A percentile compares a stretch with the other conserved stretches of the same genome.
Evolutionary conservation across 2,888 invertebrate species (phyloP).

Genomic region (Physocephala rufipes): DNA sequence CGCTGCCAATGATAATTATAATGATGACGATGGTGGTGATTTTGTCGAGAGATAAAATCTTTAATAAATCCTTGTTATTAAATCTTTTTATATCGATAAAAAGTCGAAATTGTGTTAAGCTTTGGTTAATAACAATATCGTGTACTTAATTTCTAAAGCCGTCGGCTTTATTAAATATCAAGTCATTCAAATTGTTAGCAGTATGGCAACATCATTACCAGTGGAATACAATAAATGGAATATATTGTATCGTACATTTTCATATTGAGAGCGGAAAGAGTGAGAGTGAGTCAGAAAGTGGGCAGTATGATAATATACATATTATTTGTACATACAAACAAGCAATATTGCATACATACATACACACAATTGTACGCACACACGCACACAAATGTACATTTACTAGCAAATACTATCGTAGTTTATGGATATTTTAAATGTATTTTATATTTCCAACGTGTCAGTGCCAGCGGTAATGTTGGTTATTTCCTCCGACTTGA

Average conservation of each 20-base stretch:
- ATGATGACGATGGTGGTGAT: no score
- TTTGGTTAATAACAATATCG: neutral
- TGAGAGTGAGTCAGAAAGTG: no score
- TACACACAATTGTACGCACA: neutral
- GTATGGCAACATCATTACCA: conserved; percentile 13
- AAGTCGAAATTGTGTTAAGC: conserved; percentile 14
- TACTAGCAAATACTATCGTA: no score
- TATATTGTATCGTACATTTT: no score
- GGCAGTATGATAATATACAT: no score
- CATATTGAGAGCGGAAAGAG: neutral
- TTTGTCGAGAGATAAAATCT: no score
- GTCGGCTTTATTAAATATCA: conserved; percentile 14
- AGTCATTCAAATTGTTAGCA: conserved; percentile 16
- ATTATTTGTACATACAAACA: no score
- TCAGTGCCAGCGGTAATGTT: neutral
- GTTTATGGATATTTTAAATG: neutral
- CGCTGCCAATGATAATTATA: no score
- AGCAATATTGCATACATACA: neutral
- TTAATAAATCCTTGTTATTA: no score
- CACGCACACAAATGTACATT: no score
- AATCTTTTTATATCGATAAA: no score
- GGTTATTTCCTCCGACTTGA: neutral
- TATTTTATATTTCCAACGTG: no score
- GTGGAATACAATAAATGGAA: conserved; percentile 4
- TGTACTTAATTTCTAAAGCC: neutral